Percentiles rank a stretch among this genome's conserved stretches.
Evolutionary conservation across 2,888 invertebrate species (phyloP).

Genomic region (Unio pictorum): DNA sequence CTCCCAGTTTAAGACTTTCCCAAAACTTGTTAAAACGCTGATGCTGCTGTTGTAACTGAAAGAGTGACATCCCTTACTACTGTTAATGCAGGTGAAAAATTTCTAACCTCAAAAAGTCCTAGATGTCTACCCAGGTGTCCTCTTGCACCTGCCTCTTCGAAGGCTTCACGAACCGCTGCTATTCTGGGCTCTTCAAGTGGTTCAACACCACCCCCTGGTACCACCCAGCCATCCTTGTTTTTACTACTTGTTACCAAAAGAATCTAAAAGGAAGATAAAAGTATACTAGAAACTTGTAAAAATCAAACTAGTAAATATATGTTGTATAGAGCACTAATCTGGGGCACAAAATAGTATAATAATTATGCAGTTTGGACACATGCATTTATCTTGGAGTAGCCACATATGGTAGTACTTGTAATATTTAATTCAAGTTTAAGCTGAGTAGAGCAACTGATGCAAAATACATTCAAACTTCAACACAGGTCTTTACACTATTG

Average conservation of each 20-base stretch:
- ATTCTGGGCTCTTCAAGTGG: conserved; percentile 89
- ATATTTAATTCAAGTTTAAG: too few relatives aligned
- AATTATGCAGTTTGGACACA: too few relatives aligned
- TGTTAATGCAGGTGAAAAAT: background rate
- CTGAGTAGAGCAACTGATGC: too few relatives aligned
- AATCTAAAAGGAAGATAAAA: conserved; percentile 77
- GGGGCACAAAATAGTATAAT: too few relatives aligned
- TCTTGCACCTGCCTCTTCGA: conserved; percentile 96
- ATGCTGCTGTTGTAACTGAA: too few relatives aligned
- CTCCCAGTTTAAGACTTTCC: too few relatives aligned
- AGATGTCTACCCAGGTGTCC: conserved; percentile 91
- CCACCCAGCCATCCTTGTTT: conserved; percentile 93
- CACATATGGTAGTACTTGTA: too few relatives aligned
- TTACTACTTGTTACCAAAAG: conserved; percentile 93
- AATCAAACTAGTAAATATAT: background rate
- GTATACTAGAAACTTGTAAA: background rate
- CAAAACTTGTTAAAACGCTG: too few relatives aligned
- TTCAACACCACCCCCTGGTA: conserved; percentile 97
- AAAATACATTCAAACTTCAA: too few relatives aligned
- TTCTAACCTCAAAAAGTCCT: conserved; percentile 91
- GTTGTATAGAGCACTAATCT: too few relatives aligned
- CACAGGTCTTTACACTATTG: too few relatives aligned
- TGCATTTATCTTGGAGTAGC: too few relatives aligned
- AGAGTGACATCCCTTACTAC: background rate
- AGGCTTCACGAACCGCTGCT: conserved; percentile 93